phyloP scores from a whole-genome alignment of 2,113 vertebrate genomes.

The Hydrolagus affinis region DNA sequence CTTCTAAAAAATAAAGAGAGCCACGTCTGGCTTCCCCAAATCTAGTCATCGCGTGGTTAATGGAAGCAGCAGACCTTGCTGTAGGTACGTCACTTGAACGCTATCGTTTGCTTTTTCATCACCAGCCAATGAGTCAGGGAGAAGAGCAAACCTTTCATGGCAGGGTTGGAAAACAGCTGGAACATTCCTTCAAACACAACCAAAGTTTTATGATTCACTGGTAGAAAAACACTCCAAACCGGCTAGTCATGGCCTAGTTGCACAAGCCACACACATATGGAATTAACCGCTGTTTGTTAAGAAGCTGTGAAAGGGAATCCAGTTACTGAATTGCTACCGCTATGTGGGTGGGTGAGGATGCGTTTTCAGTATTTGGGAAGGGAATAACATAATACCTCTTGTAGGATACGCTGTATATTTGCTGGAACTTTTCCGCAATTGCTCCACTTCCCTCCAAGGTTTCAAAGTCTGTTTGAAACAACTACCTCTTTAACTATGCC shows the following conservation, averaged over 20 bases:
- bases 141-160: neutral
- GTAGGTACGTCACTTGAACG: too few species aligned
- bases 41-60: neutral
- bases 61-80: neutral
- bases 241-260: neutral
- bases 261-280: neutral
- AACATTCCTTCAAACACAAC: constrained; percentile 3
- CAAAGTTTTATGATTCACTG: constrained; percentile 6
- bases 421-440: too few species aligned
- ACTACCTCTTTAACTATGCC: too few species aligned
- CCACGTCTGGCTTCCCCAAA: too few species aligned
- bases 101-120: neutral
- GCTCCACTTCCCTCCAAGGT: too few species aligned
- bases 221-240: neutral
- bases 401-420: too few species aligned
- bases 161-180: constrained; percentile 4
- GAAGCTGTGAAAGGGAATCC: neutral
- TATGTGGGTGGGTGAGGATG: too few species aligned
- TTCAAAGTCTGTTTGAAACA: too few species aligned
- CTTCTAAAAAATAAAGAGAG: too few species aligned
- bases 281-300: neutral
- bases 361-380: too few species aligned
- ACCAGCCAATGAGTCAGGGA: constrained; percentile 8
- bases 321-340: neutral
- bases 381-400: too few species aligned